Conservation (phyloP, 2,888 invertebrate species). For the Tethea ocularis region DNA sequence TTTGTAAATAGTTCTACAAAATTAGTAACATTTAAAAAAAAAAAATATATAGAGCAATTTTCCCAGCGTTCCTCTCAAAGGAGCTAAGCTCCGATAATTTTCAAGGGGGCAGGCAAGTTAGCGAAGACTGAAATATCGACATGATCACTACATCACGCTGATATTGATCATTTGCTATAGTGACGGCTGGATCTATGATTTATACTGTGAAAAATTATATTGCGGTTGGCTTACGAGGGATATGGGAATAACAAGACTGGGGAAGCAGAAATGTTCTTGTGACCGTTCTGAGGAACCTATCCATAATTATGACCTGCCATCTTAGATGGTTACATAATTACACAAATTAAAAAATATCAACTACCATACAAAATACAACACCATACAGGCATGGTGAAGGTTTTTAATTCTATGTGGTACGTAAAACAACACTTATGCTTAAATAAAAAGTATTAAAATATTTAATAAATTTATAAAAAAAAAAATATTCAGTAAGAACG, state of each 20-base stretch:
- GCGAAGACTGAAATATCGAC: constrained; percentile 71
- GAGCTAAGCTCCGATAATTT: constrained; percentile 70
- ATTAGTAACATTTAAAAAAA: neutral
- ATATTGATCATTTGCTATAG: constrained; percentile 66
- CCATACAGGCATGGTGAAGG: no score
- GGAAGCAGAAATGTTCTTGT: no score
- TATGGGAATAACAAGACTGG: neutral
- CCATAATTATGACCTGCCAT: no score
- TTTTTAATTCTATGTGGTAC: no score
- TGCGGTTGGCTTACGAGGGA: constrained; percentile 2
- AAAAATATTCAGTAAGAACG: neutral
- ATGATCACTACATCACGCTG: constrained; percentile 65
- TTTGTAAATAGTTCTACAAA: no score
- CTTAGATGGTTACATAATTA: no score
- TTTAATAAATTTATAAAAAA: no score
- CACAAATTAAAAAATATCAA: no score
- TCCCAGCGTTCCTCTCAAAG: constrained; percentile 21
- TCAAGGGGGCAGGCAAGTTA: constrained; percentile 63
- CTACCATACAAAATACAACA: no score
- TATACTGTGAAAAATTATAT: constrained; percentile 22
- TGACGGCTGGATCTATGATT: constrained; percentile 34
- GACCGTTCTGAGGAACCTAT: no score
- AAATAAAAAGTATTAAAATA: no score
- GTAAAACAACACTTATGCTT: no score
- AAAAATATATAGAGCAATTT: constrained; percentile 45